Evolutionary conservation across 2,888 invertebrate genomes (phyloP).

Genomic region (Flexamia atlantica): DNA sequence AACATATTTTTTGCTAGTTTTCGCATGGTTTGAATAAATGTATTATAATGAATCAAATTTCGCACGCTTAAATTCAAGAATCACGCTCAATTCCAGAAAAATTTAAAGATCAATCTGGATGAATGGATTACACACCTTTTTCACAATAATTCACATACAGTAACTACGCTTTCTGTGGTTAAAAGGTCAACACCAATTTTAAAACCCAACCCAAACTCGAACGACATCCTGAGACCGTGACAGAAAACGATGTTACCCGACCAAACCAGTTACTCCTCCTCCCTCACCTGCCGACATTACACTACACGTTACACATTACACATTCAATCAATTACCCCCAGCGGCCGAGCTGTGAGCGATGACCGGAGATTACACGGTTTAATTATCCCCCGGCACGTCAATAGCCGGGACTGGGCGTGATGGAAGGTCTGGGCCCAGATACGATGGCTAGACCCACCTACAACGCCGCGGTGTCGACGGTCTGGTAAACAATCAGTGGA

Average conservation of each 20-base stretch:
- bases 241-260: not conserved
- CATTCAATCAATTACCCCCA: slow-evolving; percentile 7
- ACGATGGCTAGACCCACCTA: not conserved
- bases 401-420: not conserved
- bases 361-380: not conserved
- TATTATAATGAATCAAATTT: too few relatives aligned
- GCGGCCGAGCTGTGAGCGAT: not conserved
- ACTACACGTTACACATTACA: slow-evolving; percentile 4
- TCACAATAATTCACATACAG: too few relatives aligned
- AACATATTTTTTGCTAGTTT: too few relatives aligned
- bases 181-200: too few relatives aligned
- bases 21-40: too few relatives aligned
- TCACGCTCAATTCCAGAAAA: too few relatives aligned
- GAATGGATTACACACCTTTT: too few relatives aligned
- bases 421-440: not conserved
- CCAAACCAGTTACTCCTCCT: not conserved
- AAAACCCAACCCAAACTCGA: too few relatives aligned
- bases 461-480: not conserved
- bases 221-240: too few relatives aligned
- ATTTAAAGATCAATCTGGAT: too few relatives aligned
- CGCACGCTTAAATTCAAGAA: too few relatives aligned
- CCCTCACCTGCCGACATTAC: not conserved
- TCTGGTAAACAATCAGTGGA: not conserved
- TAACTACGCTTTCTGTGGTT: too few relatives aligned
- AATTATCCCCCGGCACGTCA: not conserved